These are phyloP conservation scores for Nipponia nippon DNA, from an alignment of 2,113 vertebrate species.

Conservation along the genomic window DNA sequence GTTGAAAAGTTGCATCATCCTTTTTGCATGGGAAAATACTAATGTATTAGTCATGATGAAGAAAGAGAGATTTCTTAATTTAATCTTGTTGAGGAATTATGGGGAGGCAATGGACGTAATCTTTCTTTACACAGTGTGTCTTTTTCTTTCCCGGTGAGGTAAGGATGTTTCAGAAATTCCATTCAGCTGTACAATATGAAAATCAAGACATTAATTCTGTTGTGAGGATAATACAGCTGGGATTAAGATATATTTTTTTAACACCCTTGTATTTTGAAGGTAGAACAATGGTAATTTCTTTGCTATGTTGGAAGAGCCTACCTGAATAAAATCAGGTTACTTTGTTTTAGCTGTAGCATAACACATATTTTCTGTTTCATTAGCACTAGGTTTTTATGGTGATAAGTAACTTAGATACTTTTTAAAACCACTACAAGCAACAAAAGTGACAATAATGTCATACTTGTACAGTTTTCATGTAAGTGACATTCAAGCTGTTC, in stretches of 20 bases:
- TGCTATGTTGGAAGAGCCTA: background rate
- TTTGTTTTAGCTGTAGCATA: background rate
- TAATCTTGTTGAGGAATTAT: slow-evolving; percentile 28
- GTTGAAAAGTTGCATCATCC: slow-evolving; percentile 28
- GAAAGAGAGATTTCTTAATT: slow-evolving; percentile 28
- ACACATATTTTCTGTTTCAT: background rate
- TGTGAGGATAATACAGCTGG: background rate
- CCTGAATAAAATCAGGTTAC: background rate
- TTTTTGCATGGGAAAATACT: slow-evolving; percentile 17
- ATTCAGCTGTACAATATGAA: background rate
- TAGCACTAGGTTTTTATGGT: background rate
- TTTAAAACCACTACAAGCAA: background rate
- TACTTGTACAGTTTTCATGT: background rate
- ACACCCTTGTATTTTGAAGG: background rate
- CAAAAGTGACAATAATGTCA: slow-evolving; percentile 35
- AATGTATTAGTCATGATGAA: background rate
- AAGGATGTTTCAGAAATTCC: slow-evolving; percentile 47
- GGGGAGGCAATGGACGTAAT: background rate
- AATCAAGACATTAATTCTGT: background rate
- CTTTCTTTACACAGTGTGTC: background rate
- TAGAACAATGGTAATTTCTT: background rate
- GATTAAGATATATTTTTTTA: slow-evolving; percentile 3
- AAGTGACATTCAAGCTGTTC: slow-evolving; percentile 49
- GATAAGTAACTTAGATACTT: background rate
- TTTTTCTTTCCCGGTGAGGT: background rate